Evolutionary conservation across 2,797 vertebrate genomes (phyloP), one percentile per base, ranked within the genome.

Genomic region (Lithobates pipiens): DNA sequence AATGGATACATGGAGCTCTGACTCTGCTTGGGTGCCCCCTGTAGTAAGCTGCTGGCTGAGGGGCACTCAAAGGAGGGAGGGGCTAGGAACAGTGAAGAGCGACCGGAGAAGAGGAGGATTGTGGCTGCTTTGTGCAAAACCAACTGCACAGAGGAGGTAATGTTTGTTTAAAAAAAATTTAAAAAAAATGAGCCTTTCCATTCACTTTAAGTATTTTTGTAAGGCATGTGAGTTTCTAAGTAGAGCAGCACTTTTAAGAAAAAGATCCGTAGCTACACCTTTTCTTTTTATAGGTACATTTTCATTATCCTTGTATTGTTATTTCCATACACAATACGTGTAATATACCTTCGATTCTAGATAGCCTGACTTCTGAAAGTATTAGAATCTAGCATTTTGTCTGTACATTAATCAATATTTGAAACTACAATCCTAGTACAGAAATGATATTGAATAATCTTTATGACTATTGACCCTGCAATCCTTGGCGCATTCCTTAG

Each of bases 391-490:
- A n/a, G 23, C 39, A 42, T 73, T 73, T 46, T 73, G 71, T 25
- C 23, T 25, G 23, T 46, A 13, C 21, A 25, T 44, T 3, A 73
- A 73, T 73, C 71, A 44, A 73, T 73, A 73, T n/a, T n/a, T 44
- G 21, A 42, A 73, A 27, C 23, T 44, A 42, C 71, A 39, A 42
- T 39, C 39, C 39, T 44, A n/a, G 71, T 42, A 44, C n/a, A 73
- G 71, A 73, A 42, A 73, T 73, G n/a, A 39, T 73, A 73, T 73
- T 73, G 46, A 73, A 73, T 27, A 42, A 10, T 73, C 71, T 73
- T 73, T 73, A 42, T 73, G 39, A 42, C 71, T 73, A 73, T 73
- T 73, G 71, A 73, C 71, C 71, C 71, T 73, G 39, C 44, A 44
- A 73, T 44, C 2, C 69, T 39, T 71, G 69, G 69, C 69, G 3